These are phyloP conservation scores for Cariama cristata DNA, from an alignment of 2,113 vertebrate genomes.

Conservation along the genomic window DNA sequence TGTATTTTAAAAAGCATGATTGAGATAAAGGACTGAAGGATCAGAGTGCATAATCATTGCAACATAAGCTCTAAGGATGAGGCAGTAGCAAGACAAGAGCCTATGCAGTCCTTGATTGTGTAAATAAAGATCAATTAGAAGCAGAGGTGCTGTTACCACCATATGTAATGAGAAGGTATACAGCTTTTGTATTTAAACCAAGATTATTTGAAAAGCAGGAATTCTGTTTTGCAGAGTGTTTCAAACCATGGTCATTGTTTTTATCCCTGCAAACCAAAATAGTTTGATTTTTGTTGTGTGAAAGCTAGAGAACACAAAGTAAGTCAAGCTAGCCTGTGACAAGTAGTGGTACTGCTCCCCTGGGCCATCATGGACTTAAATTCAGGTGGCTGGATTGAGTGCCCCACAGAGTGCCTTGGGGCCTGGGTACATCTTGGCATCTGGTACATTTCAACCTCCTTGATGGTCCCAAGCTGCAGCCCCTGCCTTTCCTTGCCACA, in stretches of 20 bases:
- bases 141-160: neutral
- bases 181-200: neutral
- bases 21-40: neutral
- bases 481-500: rapidly evolving
- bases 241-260: neutral
- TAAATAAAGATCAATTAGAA: neutral
- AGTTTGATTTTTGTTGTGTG: neutral
- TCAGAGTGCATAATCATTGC: neutral
- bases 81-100: neutral
- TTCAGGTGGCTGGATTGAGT: neutral
- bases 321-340: neutral
- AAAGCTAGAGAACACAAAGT: neutral
- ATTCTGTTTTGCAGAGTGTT: neutral
- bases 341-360: neutral
- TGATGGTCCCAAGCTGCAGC: rapidly evolving
- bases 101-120: neutral
- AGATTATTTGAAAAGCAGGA: neutral
- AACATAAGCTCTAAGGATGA: neutral
- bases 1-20: neutral
- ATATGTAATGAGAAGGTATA: neutral
- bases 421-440: neutral
- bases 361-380: rapidly evolving
- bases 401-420: neutral
- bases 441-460: neutral
- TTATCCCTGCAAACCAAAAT: neutral